Conservation (phyloP, 2,113 vertebrate species). For the Leucopternis melanops region DNA sequence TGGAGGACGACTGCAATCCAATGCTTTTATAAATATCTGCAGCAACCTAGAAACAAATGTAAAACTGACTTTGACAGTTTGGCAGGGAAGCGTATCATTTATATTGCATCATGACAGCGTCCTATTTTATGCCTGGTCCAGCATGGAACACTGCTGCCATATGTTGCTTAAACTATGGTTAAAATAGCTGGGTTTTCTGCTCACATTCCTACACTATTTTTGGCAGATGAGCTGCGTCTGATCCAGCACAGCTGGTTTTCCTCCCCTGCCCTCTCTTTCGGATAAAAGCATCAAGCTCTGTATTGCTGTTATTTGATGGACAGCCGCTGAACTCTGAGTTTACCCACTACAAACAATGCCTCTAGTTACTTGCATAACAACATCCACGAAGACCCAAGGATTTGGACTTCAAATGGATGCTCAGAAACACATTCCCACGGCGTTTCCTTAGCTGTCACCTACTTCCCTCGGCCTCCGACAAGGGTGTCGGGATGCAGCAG, state of each 20-base stretch:
- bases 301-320: not conserved
- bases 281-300: not conserved
- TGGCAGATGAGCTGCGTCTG: not conserved
- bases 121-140: constrained; percentile 66
- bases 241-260: constrained; percentile 32
- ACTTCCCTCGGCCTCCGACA: not conserved
- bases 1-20: no score
- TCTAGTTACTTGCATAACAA: not conserved
- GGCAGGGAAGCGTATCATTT: constrained; percentile 66
- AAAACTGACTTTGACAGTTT: constrained; percentile 65
- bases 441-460: not conserved
- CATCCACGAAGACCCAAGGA: not conserved
- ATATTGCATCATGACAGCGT: constrained; percentile 63
- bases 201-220: constrained; percentile 52
- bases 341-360: not conserved
- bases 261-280: not conserved
- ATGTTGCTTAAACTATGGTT: constrained; percentile 66
- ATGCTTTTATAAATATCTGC: constrained; percentile 73
- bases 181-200: constrained; percentile 69
- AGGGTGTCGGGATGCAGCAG: not conserved
- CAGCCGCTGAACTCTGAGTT: not conserved
- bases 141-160: constrained; percentile 58
- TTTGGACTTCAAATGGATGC: not conserved
- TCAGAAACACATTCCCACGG: not conserved
- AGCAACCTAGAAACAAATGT: constrained; percentile 67